Evolutionary conservation across 92 coral and sea anemone genomes (phyloP).

Genomic region (Palythoa caribaeorum): DNA sequence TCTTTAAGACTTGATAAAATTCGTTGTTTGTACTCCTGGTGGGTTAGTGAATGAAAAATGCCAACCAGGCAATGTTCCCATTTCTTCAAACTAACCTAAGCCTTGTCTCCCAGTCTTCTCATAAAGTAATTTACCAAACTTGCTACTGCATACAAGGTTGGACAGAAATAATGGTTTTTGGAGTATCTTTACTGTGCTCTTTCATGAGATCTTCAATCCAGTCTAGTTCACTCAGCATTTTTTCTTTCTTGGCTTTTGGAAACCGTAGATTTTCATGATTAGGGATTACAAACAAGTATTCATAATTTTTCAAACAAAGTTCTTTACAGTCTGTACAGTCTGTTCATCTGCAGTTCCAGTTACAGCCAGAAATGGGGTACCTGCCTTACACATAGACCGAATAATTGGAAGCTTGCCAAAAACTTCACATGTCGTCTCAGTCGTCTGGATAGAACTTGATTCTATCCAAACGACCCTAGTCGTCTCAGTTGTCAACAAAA

Average conservation of each 20-base stretch:
- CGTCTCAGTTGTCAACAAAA: no score
- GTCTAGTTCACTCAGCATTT: conserved; percentile 52
- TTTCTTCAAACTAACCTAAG: conserved; percentile 41
- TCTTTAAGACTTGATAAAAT: conserved; percentile 30
- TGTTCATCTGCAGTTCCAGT: conserved; percentile 66
- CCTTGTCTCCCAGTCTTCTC: conserved; percentile 44
- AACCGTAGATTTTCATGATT: conserved; percentile 49
- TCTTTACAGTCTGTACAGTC: conserved; percentile 32
- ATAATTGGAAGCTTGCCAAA: conserved; percentile 38
- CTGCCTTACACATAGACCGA: conserved; percentile 45
- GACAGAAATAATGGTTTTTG: no score
- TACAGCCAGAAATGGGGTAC: conserved; percentile 62
- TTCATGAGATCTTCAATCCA: conserved; percentile 53
- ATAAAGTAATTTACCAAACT: conserved; percentile 55
- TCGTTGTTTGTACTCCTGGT: neutral
- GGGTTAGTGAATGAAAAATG: conserved; percentile 55
- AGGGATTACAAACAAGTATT: conserved; percentile 55
- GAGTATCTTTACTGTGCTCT: conserved; percentile 9
- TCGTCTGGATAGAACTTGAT: no score
- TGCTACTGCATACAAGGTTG: conserved; percentile 46
- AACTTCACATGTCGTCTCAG: neutral
- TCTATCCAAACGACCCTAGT: no score
- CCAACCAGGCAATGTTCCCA: conserved; percentile 56
- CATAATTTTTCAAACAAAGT: conserved; percentile 30
- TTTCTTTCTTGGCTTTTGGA: conserved; percentile 18